Evolutionary conservation across 2,797 vertebrate genomes (phyloP), one percentile per base, ranked within the genome.

Genomic region (Epinephelus coioides): DNA sequence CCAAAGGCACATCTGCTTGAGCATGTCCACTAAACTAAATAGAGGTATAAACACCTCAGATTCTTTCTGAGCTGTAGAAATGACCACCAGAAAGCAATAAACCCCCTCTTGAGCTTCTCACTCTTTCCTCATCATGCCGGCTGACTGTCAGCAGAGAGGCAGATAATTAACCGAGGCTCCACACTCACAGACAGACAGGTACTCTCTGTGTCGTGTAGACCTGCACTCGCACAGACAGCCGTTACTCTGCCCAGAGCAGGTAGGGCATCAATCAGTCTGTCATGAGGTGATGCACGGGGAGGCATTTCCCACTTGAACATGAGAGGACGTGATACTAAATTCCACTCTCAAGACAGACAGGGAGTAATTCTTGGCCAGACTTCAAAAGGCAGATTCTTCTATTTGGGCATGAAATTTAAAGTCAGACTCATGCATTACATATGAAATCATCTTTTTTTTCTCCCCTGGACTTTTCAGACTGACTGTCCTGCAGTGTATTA

Each of bases 191-290:
- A 72, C 74, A 62, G 63, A 60, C 59, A 73, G 64, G 60, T 78
- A 80, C 82, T 76, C 79, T 70, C 69, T 73, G 60, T 62, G 54
- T 76, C 75, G 34, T 66, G 73, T 56, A 76, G 70, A 85, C 51
- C 78, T 66, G 50, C 25, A 11, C 69, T 83, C 63, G 62, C 60
- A 69, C 17, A 65, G 74, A 47, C 67, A 69, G 68, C 79, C 63
- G 82, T 87, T 90, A 85, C 60, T 81, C 54, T 63, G 40, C 63
- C 44, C 50, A 55, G 51, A 88, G 73, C 80, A 86, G 63, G 67
- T 85, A 74, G 61, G 17, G 80, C 82, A 87, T 94, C 89, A 87
- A 86, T 93, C 91, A 89, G 68, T 57, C 87, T 90, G 89, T 90
- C 93, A 88, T 60, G 69, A 82, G 82, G 44, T 34, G 60, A 79